A percentile compares a stretch with the other conserved stretches of the same genome.
Evolutionary conservation across 2,113 vertebrate genomes (phyloP).

Genomic region (Promerops cafer): DNA sequence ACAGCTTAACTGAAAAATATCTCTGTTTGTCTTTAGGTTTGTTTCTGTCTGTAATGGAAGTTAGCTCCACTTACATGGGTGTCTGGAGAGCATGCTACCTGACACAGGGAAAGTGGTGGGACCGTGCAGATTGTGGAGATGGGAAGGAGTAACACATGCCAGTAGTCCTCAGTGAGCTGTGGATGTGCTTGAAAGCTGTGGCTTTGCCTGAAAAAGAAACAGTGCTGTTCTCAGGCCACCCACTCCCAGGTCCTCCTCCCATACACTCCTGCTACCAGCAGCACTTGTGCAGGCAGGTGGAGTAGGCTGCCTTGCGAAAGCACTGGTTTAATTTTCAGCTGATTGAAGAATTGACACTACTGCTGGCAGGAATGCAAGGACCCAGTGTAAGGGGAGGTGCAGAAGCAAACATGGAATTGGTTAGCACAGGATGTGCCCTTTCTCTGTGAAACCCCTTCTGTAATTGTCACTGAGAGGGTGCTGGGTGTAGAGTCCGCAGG

Average conservation of each 20-base stretch:
- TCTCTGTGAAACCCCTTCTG: neutral
- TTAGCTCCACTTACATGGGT: accelerated
- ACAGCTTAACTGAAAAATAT: neutral
- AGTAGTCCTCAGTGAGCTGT: neutral
- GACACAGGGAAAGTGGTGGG: neutral
- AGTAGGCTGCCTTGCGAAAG: neutral
- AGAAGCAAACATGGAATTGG: accelerated
- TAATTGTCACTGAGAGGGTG: neutral
- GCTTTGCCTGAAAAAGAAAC: neutral
- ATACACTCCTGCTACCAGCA: accelerated
- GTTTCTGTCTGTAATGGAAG: neutral
- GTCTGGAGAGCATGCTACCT: neutral
- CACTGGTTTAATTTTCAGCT: neutral
- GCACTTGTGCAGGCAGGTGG: neutral
- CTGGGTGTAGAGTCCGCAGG: neutral
- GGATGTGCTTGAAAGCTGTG: neutral
- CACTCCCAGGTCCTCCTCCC: neutral
- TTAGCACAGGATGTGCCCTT: neutral
- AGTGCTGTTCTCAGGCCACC: neutral
- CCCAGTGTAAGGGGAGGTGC: no score
- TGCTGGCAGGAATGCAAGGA: neutral
- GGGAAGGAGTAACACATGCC: neutral
- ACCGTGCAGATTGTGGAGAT: neutral
- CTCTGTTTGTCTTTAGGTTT: neutral
- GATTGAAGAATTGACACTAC: neutral